These are phyloP conservation scores for Ceratotherium simum DNA, from an alignment of 2,113 vertebrate species.

Conservation along the genomic window DNA sequence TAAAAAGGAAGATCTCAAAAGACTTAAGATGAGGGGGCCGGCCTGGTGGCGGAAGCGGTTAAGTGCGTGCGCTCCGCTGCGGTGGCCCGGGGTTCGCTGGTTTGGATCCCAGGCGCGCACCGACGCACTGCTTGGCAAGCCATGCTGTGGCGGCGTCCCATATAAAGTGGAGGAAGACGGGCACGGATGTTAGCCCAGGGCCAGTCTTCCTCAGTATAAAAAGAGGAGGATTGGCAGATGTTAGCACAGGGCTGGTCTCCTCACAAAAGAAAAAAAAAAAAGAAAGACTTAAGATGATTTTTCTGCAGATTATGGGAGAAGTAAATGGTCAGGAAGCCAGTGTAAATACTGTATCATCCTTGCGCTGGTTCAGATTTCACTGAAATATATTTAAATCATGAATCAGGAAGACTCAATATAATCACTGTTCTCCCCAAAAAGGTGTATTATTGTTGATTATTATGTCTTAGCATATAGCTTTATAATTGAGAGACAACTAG, in stretches of 20 bases:
- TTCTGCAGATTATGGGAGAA: constrained; percentile 7
- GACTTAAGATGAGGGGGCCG: neutral
- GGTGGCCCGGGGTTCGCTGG: too few relatives aligned
- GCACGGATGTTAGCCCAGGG: too few relatives aligned
- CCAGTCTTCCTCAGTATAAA: too few relatives aligned
- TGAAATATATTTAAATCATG: constrained; percentile 61
- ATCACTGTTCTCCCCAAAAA: neutral
- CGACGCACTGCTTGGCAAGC: too few relatives aligned
- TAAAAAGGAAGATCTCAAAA: constrained; percentile 30
- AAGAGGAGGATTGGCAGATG: too few relatives aligned
- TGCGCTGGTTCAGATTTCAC: neutral
- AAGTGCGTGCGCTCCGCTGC: too few relatives aligned
- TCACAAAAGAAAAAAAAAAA: too few relatives aligned
- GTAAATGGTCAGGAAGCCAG: neutral
- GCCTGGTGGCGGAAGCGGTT: too few relatives aligned
- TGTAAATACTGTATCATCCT: neutral
- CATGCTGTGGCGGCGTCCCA: too few relatives aligned
- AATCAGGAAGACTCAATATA: constrained; percentile 16
- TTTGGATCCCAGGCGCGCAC: too few relatives aligned
- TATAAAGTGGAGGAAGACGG: too few relatives aligned
- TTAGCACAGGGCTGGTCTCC: too few relatives aligned
- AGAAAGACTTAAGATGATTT: constrained; percentile 45
- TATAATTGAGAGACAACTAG: constrained; percentile 4
- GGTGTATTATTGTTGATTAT: neutral
- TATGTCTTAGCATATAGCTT: neutral